Conservation (phyloP, 2,888 invertebrate species). For the Teleiodes luculella region DNA sequence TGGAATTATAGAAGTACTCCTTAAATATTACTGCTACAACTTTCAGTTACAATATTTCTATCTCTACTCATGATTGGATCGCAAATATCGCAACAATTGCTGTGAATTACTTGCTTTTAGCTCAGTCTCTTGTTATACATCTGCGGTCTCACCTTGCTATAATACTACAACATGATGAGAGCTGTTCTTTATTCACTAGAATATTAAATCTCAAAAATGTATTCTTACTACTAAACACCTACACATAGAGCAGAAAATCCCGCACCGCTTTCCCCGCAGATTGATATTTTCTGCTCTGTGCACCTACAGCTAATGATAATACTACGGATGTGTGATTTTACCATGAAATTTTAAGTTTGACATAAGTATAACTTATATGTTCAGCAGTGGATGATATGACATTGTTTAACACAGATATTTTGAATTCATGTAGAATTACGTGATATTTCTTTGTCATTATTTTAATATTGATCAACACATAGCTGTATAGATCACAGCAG, state of each 20-base stretch:
- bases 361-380: neutral
- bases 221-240: neutral
- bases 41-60: neutral
- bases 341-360: too few species aligned
- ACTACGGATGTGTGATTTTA: too few species aligned
- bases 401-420: neutral
- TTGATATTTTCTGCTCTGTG: too few species aligned
- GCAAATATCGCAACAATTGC: neutral
- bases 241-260: too few species aligned
- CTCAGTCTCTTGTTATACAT: conserved; percentile 41
- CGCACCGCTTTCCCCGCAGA: too few species aligned
- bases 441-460: too few species aligned
- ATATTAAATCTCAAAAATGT: neutral
- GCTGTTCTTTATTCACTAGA: conserved; percentile 49
- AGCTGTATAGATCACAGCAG: neutral
- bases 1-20: neutral
- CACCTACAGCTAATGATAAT: neutral
- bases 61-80: neutral
- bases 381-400: neutral
- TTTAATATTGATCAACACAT: too few species aligned
- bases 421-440: too few species aligned
- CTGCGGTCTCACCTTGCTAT: conserved; percentile 37
- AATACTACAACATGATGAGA: conserved; percentile 36
- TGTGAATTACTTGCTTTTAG: conserved; percentile 10
- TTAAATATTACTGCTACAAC: neutral